A percentile compares a stretch with the other conserved stretches of the same genome.
Evolutionary conservation across 2,113 vertebrate species (phyloP).

Genomic region (Gila orcuttii): DNA sequence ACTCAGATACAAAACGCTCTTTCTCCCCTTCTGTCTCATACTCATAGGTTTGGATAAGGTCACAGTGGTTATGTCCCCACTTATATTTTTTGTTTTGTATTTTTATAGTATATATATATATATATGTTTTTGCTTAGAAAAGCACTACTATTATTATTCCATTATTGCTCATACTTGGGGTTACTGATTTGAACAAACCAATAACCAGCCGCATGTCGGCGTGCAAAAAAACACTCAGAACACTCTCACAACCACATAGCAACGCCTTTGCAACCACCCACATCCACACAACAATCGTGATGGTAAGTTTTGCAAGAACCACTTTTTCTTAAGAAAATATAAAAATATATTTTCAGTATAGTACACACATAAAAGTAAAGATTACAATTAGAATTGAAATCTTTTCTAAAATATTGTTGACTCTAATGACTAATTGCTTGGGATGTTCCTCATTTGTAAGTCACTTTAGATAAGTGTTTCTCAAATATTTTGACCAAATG

Average conservation of each 20-base stretch:
- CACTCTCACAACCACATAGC: background rate
- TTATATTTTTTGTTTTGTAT: background rate
- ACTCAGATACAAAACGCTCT: conserved; percentile 4
- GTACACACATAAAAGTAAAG: background rate
- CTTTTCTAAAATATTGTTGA: background rate
- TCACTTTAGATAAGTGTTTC: no score
- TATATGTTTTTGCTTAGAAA: background rate
- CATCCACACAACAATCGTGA: background rate
- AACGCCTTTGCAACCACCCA: background rate
- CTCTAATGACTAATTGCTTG: no score
- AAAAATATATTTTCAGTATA: background rate
- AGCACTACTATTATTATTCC: background rate
- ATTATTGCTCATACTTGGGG: background rate
- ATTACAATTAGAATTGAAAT: background rate
- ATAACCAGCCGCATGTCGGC: background rate
- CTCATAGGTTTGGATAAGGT: conserved; percentile 5
- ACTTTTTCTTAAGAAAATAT: background rate
- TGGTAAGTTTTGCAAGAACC: background rate
- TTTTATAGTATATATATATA: background rate
- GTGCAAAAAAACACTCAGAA: background rate
- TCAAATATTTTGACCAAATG: no score
- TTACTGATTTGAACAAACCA: background rate
- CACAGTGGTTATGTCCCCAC: background rate
- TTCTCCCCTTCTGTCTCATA: conserved; percentile 8
- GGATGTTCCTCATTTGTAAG: no score